phyloP scores from a whole-genome alignment of 1,140 invertebrate genomes.

The Conus betulinus region DNA sequence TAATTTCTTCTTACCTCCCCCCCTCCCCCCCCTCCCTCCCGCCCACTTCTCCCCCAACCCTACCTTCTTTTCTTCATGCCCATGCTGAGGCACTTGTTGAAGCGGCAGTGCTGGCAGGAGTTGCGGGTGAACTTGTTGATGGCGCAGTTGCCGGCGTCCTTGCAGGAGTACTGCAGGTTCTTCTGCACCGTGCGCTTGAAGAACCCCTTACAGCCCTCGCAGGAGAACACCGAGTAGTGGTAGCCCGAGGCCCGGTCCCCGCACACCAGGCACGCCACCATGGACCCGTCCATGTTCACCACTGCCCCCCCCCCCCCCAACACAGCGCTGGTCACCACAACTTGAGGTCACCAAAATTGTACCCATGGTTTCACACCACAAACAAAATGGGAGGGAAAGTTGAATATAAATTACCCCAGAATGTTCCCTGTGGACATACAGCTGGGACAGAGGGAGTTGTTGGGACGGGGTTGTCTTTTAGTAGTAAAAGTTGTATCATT shows the following conservation, averaged over 20 bases:
- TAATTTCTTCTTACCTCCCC: too few relatives aligned
- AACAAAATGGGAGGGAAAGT: too few relatives aligned
- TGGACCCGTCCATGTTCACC: neutral
- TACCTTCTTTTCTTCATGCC: constrained; percentile 99
- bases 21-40: neutral
- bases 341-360: too few relatives aligned
- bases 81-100: constrained; percentile 99
- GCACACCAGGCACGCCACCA: constrained; percentile 87
- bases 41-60: neutral
- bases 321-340: too few relatives aligned
- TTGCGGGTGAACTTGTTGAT: constrained; percentile 88
- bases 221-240: constrained; percentile 97
- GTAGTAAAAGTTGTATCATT: too few relatives aligned
- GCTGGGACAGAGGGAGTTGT: too few relatives aligned
- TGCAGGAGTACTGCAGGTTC: constrained; percentile 96
- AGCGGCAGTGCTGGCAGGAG: constrained; percentile 97
- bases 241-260: constrained; percentile 89
- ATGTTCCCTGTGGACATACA: too few relatives aligned
- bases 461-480: too few relatives aligned
- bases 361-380: too few relatives aligned
- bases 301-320: neutral
- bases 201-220: constrained; percentile 95
- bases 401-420: too few relatives aligned
- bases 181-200: constrained; percentile 98
- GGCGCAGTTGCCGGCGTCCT: constrained; percentile 95